These are phyloP conservation scores for Andrena chrysosceles DNA, from an alignment of 2,888 invertebrate genomes.

Conservation along the genomic window DNA sequence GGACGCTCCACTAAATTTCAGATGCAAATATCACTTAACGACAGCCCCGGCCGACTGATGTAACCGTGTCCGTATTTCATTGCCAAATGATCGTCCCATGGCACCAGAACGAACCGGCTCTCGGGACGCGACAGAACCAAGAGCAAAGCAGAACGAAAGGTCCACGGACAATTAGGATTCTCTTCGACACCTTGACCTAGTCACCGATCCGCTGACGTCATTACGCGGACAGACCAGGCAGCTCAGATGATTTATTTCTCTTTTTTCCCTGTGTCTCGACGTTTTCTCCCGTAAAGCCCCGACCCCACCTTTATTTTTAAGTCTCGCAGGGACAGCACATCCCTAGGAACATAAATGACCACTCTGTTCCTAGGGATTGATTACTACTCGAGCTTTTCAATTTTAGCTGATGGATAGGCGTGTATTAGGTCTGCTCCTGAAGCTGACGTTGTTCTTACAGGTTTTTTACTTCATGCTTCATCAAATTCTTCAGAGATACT, in stretches of 20 bases:
- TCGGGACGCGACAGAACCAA: constrained; percentile 24
- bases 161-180: constrained; percentile 63
- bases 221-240: constrained; percentile 50
- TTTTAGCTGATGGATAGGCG: too few species aligned
- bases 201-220: constrained; percentile 68
- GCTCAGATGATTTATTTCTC: constrained; percentile 66
- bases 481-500: too few species aligned
- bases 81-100: constrained; percentile 46
- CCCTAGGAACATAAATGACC: not conserved
- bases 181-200: constrained; percentile 71
- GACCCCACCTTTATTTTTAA: constrained; percentile 43
- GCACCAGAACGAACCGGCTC: constrained; percentile 44
- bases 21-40: constrained; percentile 56
- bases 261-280: constrained; percentile 13
- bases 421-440: too few species aligned
- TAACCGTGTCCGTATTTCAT: constrained; percentile 54
- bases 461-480: too few species aligned
- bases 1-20: constrained; percentile 41
- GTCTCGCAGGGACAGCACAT: not conserved
- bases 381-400: not conserved
- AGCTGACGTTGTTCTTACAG: too few species aligned
- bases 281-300: not conserved
- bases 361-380: not conserved
- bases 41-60: constrained; percentile 32
- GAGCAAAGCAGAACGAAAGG: constrained; percentile 49